Conservation (phyloP, 2,113 vertebrate genomes). For the Pagrus major region DNA sequence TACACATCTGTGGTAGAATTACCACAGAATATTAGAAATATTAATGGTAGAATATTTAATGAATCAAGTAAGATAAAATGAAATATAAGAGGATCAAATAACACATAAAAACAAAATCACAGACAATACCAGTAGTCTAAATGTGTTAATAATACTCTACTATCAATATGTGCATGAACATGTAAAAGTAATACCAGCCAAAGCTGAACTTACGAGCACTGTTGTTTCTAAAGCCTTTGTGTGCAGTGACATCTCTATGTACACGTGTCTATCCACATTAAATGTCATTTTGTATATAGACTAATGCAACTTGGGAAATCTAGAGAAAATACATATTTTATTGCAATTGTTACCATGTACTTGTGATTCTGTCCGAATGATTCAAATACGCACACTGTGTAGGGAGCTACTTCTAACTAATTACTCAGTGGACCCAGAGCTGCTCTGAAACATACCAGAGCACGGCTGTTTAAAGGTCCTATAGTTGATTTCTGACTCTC, state of each 20-base stretch:
- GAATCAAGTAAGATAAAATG: no score
- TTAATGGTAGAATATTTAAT: no score
- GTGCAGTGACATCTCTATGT: not conserved
- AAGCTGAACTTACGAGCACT: not conserved
- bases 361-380: not conserved
- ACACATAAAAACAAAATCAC: not conserved
- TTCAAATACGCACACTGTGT: not conserved
- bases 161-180: not conserved
- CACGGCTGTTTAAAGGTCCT: not conserved
- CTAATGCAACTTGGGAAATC: not conserved
- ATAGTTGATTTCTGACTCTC: no score
- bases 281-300: no score
- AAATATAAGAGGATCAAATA: not conserved
- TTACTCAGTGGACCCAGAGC: no score
- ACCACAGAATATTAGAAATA: no score
- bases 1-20: not conserved
- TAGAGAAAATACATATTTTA: not conserved
- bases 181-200: not conserved
- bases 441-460: no score
- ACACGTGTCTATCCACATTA: no score
- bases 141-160: not conserved
- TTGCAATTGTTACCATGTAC: not conserved
- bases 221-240: not conserved
- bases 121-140: not conserved
- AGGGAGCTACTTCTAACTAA: no score